Evolutionary conservation across 2,888 invertebrate genomes (phyloP).

Genomic region (Lydus trimaculatus): DNA sequence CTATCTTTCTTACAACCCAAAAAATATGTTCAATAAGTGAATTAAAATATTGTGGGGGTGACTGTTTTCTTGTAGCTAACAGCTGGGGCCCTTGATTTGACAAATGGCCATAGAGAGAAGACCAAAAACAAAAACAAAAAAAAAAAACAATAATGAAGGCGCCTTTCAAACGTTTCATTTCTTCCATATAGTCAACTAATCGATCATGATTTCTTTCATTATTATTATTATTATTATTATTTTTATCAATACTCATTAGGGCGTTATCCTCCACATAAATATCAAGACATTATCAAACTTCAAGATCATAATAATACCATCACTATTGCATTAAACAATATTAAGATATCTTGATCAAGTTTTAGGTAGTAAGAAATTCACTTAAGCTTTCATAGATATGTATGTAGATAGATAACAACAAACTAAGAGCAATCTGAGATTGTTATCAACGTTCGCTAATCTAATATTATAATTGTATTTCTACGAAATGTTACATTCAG

Average conservation of each 20-base stretch:
- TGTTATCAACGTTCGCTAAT: constrained; percentile 58
- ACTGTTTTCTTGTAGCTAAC: constrained; percentile 41
- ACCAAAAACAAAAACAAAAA: constrained; percentile 42
- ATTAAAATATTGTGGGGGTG: constrained; percentile 55
- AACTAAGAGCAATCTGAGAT: constrained; percentile 49
- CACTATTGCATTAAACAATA: constrained; percentile 52
- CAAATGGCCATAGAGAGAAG: constrained; percentile 59
- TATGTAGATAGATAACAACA: constrained; percentile 38
- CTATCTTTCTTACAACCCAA: constrained; percentile 52
- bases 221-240: constrained; percentile 17
- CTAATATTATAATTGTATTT: constrained; percentile 64
- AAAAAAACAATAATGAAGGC: constrained; percentile 38
- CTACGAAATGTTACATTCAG: constrained; percentile 61
- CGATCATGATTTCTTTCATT: constrained; percentile 23
- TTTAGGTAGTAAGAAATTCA: constrained; percentile 53
- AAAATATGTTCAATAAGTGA: constrained; percentile 62
- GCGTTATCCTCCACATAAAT: constrained; percentile 43
- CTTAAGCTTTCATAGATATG: constrained; percentile 46
- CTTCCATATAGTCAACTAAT: constrained; percentile 10
- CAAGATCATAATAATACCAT: constrained; percentile 43
- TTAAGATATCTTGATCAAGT: constrained; percentile 57
- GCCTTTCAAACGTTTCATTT: constrained; percentile 23
- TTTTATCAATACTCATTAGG: constrained; percentile 34
- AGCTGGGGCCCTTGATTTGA: constrained; percentile 54
- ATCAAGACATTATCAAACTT: constrained; percentile 44